Percentiles rank a stretch among this genome's conserved stretches.
Conservation (phyloP, 2,797 vertebrate species). For the Aratinga solstitialis region DNA sequence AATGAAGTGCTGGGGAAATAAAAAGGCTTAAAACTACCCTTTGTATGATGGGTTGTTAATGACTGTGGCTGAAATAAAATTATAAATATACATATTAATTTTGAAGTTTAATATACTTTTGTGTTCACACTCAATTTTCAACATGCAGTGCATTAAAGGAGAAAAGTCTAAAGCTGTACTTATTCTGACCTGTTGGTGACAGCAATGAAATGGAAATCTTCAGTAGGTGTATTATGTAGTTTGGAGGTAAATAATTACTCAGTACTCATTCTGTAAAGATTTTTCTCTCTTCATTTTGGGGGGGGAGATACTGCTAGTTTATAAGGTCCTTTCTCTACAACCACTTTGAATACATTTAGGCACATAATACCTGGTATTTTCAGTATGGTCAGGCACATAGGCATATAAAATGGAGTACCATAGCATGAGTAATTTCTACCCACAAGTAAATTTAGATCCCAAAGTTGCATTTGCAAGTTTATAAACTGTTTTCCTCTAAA, state of each 20-base stretch:
- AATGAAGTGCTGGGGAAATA: neutral
- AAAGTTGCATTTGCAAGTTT: neutral
- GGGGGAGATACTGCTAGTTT: neutral
- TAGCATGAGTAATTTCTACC: neutral
- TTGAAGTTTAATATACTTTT: neutral
- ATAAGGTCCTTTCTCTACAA: neutral
- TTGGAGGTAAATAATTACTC: neutral
- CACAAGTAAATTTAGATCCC: neutral
- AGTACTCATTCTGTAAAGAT: neutral
- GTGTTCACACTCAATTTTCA: neutral
- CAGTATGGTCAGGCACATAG: neutral
- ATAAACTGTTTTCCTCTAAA: constrained; percentile 6
- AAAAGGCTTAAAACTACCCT: neutral
- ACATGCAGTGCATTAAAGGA: neutral
- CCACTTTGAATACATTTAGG: neutral
- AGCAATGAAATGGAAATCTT: constrained; percentile 24
- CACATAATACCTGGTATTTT: neutral
- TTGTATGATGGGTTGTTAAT: neutral
- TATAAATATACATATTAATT: constrained; percentile 2
- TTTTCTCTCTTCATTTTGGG: neutral
- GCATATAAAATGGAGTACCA: neutral
- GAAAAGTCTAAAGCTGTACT: neutral
- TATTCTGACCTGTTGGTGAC: neutral
- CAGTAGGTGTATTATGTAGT: neutral
- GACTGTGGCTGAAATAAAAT: neutral